Percentiles rank a stretch among this genome's conserved stretches.
Evolutionary conservation across 2,888 invertebrate genomes (phyloP).

Genomic region (Leucoptera coffeella): DNA sequence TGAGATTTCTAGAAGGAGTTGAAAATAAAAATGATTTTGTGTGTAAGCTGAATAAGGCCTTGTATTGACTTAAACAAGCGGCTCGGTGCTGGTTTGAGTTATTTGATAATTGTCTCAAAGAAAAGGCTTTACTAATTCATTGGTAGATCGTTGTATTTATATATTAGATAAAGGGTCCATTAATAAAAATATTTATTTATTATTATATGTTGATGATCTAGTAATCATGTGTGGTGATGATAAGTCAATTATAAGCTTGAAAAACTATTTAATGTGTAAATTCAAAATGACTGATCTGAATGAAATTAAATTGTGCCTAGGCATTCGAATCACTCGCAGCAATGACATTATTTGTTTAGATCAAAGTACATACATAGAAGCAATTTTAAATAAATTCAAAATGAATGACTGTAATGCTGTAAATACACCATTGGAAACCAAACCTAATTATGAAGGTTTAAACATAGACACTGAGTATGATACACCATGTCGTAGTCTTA

Average conservation of each 20-base stretch:
- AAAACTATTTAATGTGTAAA: slow-evolving; percentile 6
- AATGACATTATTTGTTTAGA: slow-evolving; percentile 7
- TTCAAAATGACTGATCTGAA: slow-evolving; percentile 9
- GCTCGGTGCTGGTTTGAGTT: slow-evolving; percentile 9
- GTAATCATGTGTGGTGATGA: slow-evolving; percentile 3
- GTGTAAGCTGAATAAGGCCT: slow-evolving; percentile 11
- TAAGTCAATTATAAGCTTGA: slow-evolving; percentile 5
- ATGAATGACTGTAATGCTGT: slow-evolving; percentile 8
- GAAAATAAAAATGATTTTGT: slow-evolving; percentile 7
- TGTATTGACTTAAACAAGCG: slow-evolving; percentile 10
- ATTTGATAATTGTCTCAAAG: slow-evolving; percentile 7
- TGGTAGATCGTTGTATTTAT: slow-evolving; percentile 8
- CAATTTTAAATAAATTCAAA: slow-evolving; percentile 8
- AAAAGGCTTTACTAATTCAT: slow-evolving; percentile 8
- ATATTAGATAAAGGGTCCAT: slow-evolving; percentile 6
- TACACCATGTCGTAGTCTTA: too few species aligned
- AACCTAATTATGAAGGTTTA: slow-evolving; percentile 7
- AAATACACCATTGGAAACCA: slow-evolving; percentile 6
- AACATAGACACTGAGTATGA: too few species aligned
- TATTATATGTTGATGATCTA: slow-evolving; percentile 9
- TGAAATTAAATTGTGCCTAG: slow-evolving; percentile 7
- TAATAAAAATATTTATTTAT: slow-evolving; percentile 7
- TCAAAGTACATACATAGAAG: slow-evolving; percentile 8
- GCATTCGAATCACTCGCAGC: slow-evolving; percentile 7
- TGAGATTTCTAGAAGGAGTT: slow-evolving; percentile 10